Evolutionary conservation across 2,113 vertebrate genomes (phyloP).

Genomic region (Acanthisitta chloris): DNA sequence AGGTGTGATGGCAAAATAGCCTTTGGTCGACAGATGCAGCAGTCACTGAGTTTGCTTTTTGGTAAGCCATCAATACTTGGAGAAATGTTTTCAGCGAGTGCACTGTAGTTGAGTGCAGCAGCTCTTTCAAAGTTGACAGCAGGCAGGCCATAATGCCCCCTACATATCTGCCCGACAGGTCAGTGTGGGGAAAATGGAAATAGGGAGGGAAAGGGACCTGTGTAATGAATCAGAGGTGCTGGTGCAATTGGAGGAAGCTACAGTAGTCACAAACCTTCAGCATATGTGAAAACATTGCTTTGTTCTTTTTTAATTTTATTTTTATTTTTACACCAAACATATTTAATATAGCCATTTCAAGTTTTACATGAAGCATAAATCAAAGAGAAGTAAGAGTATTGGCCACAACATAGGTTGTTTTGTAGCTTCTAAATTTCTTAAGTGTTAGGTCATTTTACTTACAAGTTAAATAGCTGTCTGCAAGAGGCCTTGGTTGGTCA

Average conservation of each 20-base stretch:
- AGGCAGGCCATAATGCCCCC: neutral
- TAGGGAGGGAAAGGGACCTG: neutral
- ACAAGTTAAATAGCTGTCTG: conserved; percentile 74
- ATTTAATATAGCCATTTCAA: conserved; percentile 50
- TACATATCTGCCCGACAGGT: neutral
- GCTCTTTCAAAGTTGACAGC: neutral
- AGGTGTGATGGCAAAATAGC: neutral
- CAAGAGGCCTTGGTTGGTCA: conserved; percentile 51
- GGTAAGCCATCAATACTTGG: neutral
- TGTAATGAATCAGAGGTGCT: neutral
- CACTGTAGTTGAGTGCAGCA: neutral
- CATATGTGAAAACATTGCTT: neutral
- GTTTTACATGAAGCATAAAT: conserved; percentile 56
- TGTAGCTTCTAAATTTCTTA: conserved; percentile 71
- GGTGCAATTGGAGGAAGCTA: neutral
- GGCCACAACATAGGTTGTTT: conserved; percentile 41
- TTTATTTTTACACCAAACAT: conserved; percentile 40
- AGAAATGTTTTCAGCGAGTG: neutral
- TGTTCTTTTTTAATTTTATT: neutral
- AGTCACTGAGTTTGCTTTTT: neutral
- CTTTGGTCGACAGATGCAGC: neutral
- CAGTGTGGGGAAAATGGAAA: neutral
- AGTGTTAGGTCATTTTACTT: conserved; percentile 78
- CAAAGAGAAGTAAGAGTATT: conserved; percentile 13
- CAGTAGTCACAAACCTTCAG: neutral